Conservation (phyloP, 2,888 invertebrate species). For the Silvanus unidentatus region DNA sequence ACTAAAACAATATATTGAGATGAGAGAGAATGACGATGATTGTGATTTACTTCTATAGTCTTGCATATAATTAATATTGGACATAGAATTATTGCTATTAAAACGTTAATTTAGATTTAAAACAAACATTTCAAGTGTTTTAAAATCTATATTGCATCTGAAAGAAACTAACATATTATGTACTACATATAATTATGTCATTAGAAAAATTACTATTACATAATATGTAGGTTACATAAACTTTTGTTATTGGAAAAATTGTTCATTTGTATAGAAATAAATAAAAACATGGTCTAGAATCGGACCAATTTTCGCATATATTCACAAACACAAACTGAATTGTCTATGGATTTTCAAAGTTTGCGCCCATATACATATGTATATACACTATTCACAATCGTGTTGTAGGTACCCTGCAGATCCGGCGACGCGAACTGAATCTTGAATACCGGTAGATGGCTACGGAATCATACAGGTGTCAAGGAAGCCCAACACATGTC, state of each 20-base stretch:
- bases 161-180: no score
- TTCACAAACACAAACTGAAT: background rate
- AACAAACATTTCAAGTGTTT: background rate
- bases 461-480: slow-evolving; percentile 14
- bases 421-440: slow-evolving; percentile 16
- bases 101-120: background rate
- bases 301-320: no score
- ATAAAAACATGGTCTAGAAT: background rate
- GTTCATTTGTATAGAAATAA: no score
- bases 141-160: background rate
- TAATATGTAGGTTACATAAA: background rate
- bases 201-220: no score
- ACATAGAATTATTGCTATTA: slow-evolving; percentile 29
- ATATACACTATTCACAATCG: slow-evolving; percentile 37
- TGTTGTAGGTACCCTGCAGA: slow-evolving; percentile 40
- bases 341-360: background rate
- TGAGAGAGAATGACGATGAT: no score
- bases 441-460: slow-evolving; percentile 10
- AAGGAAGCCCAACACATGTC: slow-evolving; percentile 1
- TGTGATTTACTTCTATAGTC: slow-evolving; percentile 20
- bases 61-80: slow-evolving; percentile 19
- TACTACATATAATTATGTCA: no score
- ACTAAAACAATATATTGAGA: slow-evolving; percentile 15
- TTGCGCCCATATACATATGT: background rate
- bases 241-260: background rate